phyloP scores from a whole-genome alignment of 2,113 vertebrate species.

The Bungarus multicinctus region DNA sequence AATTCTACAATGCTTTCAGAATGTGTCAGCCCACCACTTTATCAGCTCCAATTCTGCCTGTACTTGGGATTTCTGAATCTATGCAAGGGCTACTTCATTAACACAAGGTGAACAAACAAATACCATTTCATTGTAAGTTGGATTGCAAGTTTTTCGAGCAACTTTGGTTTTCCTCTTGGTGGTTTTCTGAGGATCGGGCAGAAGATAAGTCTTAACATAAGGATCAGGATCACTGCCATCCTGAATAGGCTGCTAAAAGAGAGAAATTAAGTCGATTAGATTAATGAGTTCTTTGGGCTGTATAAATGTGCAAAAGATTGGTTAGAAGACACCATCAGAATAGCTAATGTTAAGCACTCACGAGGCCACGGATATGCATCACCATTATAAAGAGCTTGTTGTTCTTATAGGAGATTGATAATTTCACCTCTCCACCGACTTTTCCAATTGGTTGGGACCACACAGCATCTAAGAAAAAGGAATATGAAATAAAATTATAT shows the following conservation, averaged over 20 bases:
- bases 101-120: not conserved
- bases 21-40: not conserved
- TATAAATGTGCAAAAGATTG: fast-evolving
- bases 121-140: slow-evolving; percentile 98
- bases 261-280: not conserved
- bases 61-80: not conserved
- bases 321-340: fast-evolving
- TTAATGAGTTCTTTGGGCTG: fast-evolving
- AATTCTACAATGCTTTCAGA: not conserved
- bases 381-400: slow-evolving; percentile 98
- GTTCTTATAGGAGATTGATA: slow-evolving; percentile 93
- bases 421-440: slow-evolving; percentile 89
- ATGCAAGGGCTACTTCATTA: not conserved
- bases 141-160: slow-evolving; percentile 94
- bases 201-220: slow-evolving; percentile 95
- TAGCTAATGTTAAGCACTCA: slow-evolving; percentile 59
- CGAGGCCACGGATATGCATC: slow-evolving; percentile 94
- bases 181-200: slow-evolving; percentile 94
- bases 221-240: slow-evolving; percentile 94
- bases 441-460: slow-evolving; percentile 82
- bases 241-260: slow-evolving; percentile 80
- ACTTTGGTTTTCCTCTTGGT: slow-evolving; percentile 98
- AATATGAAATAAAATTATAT: not conserved
- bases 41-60: not conserved
- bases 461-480: slow-evolving; percentile 68